Conservation (phyloP, 2,113 vertebrate species). For the Diadophis punctatus region DNA sequence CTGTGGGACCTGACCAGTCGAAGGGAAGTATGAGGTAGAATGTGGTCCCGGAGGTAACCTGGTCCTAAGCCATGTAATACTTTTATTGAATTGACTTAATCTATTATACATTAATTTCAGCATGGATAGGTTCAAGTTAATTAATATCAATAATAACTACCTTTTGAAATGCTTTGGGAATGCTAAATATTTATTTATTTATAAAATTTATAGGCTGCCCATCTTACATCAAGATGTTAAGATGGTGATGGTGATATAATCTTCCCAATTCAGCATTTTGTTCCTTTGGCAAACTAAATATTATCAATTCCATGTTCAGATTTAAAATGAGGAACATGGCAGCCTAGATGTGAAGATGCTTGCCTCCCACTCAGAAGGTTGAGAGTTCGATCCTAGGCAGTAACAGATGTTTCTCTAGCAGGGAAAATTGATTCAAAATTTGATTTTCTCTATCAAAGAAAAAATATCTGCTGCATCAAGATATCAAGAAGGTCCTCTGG, state of each 20-base stretch:
- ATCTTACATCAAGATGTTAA: background rate
- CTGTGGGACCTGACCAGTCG: no score
- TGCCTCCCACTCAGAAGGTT: background rate
- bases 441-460: background rate
- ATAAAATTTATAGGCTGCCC: background rate
- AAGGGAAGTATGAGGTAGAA: no score
- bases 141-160: fast-evolving
- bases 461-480: background rate
- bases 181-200: background rate
- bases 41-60: no score
- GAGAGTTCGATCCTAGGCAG: background rate
- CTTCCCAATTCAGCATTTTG: background rate
- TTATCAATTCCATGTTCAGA: background rate
- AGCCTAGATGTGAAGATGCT: background rate
- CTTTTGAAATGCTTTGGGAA: background rate
- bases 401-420: background rate
- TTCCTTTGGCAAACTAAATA: slow-evolving; percentile 9
- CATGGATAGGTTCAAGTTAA: background rate
- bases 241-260: background rate
- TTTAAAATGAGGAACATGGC: background rate
- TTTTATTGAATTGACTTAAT: background rate
- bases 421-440: background rate
- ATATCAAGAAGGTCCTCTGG: background rate
- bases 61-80: no score
- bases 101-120: background rate